Conservation (phyloP, 2,113 vertebrate genomes). For the Rafetus swinhoei region DNA sequence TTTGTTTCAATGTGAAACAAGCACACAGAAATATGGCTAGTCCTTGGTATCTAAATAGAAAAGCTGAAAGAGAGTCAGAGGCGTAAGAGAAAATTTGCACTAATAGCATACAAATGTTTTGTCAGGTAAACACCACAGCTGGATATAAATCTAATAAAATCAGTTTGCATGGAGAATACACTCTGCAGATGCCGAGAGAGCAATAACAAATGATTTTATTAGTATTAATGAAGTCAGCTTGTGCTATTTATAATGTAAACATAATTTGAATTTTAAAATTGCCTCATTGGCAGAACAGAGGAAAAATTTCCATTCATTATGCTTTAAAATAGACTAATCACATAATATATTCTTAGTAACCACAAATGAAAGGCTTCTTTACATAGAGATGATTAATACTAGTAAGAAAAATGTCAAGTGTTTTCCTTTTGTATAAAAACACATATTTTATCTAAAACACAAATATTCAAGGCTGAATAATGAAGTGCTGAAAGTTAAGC, state of each 20-base stretch:
- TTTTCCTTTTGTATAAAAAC: slow-evolving; percentile 18
- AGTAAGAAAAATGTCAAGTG: background rate
- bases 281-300: slow-evolving; percentile 12
- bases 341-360: background rate
- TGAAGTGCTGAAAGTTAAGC: slow-evolving; percentile 32
- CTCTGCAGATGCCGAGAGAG: slow-evolving; percentile 27
- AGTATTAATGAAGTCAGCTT: slow-evolving; percentile 46
- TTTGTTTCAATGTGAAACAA: background rate
- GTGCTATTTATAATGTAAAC: slow-evolving; percentile 59
- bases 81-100: background rate
- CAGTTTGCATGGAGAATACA: background rate
- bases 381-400: slow-evolving; percentile 35
- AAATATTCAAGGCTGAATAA: background rate
- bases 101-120: background rate
- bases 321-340: slow-evolving; percentile 41
- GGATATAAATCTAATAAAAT: slow-evolving; percentile 23
- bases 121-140: accelerated
- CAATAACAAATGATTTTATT: slow-evolving; percentile 51
- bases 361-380: slow-evolving; percentile 17
- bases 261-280: slow-evolving; percentile 44
- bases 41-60: accelerated
- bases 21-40: background rate
- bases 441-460: slow-evolving; percentile 31
- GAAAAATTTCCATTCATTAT: slow-evolving; percentile 37
- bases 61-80: accelerated